A percentile compares a stretch with the other conserved stretches of the same genome.
Evolutionary conservation across 1,140 invertebrate species (phyloP).

Genomic region (Scaptodrosophila lebanonensis): DNA sequence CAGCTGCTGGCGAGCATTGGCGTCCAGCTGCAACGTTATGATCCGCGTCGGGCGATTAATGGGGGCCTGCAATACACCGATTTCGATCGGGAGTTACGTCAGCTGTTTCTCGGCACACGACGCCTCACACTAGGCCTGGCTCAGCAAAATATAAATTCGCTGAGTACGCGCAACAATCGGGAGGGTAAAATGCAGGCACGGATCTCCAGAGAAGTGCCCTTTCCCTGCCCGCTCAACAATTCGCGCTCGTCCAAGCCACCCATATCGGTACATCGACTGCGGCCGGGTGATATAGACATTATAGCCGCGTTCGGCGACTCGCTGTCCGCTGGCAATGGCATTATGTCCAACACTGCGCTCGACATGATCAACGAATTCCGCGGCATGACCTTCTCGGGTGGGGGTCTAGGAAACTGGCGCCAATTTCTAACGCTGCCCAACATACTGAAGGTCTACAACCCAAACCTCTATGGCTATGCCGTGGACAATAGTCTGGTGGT

Average conservation of each 20-base stretch:
- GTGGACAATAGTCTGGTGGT: constrained; percentile 51
- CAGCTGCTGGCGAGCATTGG: constrained; percentile 44
- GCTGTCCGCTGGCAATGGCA: constrained; percentile 82
- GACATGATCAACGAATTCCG: constrained; percentile 67
- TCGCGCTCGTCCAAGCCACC: constrained; percentile 76
- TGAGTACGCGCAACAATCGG: constrained; percentile 11
- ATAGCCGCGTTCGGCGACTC: constrained; percentile 85
- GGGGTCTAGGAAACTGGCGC: constrained; percentile 80
- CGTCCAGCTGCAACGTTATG: constrained; percentile 19
- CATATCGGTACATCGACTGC: constrained; percentile 78
- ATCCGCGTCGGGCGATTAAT: constrained; percentile 20
- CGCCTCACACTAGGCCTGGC: constrained; percentile 22
- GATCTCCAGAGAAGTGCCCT: constrained; percentile 22
- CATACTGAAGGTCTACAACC: constrained; percentile 81
- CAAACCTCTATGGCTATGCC: constrained; percentile 80
- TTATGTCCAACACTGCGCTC: constrained; percentile 55
- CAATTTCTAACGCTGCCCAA: constrained; percentile 80
- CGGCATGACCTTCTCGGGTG: constrained; percentile 70
- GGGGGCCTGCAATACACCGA: constrained; percentile 41
- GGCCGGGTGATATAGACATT: constrained; percentile 84
- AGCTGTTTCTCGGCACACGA: constrained; percentile 30
- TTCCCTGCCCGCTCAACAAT: constrained; percentile 52
- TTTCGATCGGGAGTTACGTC: constrained; percentile 35
- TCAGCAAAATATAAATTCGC: constrained; percentile 25
- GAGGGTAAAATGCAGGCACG: constrained; percentile 54